Evolutionary conservation across 2,888 invertebrate genomes (phyloP), one percentile per base, ranked within the genome.

Genomic region (Pollenia labialis): DNA sequence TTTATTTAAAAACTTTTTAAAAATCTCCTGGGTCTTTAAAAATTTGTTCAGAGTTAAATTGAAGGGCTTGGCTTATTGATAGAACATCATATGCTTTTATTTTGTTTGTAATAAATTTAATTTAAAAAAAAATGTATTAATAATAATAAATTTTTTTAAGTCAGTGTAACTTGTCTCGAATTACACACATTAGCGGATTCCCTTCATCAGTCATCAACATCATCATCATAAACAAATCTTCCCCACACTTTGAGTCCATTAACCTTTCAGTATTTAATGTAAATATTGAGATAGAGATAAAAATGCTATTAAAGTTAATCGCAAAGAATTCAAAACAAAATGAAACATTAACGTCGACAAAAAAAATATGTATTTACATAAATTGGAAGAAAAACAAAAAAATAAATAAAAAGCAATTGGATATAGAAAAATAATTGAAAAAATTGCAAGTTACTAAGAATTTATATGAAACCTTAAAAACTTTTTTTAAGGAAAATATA

Each of bases 241-340:
- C 44, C 18, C 9, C 64, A 14, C 23, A 23, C 23, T 48, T 8
- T 8, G 18, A 66, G 74, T 48, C n/a, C 72, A 81, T 72, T 72
- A 48, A 64, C 64, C 81, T 64, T 40, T 54, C 12, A 18, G 32
- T 18, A 64, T 56, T 81, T 16, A 68, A 58, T 56, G 58, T 56
- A 74, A 74, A 81, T 74, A 32, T 68, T 58, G 11, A 58, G 23
- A 54, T 48, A 74, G 58, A 81, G 50, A 74, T 81, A 66, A 42
- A 68, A 58, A 81, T 18, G 23, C 7, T 62, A 14, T 64, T 48
- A 64, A 72, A 32, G 40, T 8, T 48, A 32, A 42, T 23, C 4
- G 81, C 68, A 68, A 69, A 75, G 52, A 82, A 44, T 68, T n/a
- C n/a, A 48, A 60, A 71, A 48, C 9, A 68, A 58, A 54, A 71